A percentile compares a stretch with the other conserved stretches of the same genome.
Evolutionary conservation across 1,140 invertebrate species (phyloP).

Genomic region (Apis cerana): DNA sequence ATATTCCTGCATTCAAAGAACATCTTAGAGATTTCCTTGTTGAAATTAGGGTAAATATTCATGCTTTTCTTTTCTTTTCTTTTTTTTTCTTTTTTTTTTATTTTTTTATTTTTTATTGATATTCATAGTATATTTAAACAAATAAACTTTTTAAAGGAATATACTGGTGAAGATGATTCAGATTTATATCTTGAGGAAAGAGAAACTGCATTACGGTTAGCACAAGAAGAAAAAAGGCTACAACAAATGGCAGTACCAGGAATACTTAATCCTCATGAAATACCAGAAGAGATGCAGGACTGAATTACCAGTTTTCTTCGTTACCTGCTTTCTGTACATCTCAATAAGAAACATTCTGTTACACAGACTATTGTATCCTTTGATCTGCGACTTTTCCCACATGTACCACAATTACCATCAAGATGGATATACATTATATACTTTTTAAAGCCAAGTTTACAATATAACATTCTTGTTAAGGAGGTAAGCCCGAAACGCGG

Average conservation of each 20-base stretch:
- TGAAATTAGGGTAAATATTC: slow-evolving; percentile 95
- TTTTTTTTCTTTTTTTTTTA: accelerated
- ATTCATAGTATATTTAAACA: background rate
- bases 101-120: background rate
- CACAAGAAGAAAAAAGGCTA: slow-evolving; percentile 96
- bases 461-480: slow-evolving; percentile 75
- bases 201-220: slow-evolving; percentile 91
- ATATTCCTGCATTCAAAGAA: slow-evolving; percentile 98
- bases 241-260: slow-evolving; percentile 97
- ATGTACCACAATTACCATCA: slow-evolving; percentile 60
- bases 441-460: slow-evolving; percentile 69
- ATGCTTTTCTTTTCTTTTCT: too few species aligned
- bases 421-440: slow-evolving; percentile 65
- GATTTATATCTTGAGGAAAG: slow-evolving; percentile 98
- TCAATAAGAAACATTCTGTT: slow-evolving; percentile 72
- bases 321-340: slow-evolving; percentile 71
- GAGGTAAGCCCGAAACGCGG: slow-evolving; percentile 76
- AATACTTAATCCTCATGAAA: slow-evolving; percentile 97
- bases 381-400: slow-evolving; percentile 73
- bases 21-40: slow-evolving; percentile 99
- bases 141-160: slow-evolving; percentile 87
- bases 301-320: slow-evolving; percentile 76
- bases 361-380: slow-evolving; percentile 76
- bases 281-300: slow-evolving; percentile 99
- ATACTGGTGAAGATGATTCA: slow-evolving; percentile 97